Conservation (phyloP, 2,113 vertebrate species). For the Rhinogobius similis region DNA sequence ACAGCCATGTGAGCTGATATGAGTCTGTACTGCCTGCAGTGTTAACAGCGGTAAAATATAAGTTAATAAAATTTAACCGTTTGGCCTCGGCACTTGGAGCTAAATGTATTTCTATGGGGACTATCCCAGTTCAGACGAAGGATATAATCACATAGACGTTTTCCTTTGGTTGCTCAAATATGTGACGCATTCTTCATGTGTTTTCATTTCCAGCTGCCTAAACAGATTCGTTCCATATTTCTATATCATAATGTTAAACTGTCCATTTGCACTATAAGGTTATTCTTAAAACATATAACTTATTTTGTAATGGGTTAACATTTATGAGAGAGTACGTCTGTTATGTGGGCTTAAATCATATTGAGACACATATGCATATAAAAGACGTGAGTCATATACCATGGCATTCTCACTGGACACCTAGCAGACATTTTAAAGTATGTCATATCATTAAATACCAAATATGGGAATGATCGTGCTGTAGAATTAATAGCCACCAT, state of each 20-base stretch:
- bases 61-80: constrained; percentile 16
- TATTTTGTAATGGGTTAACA: neutral
- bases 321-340: neutral
- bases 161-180: constrained; percentile 24
- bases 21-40: neutral
- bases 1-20: constrained; percentile 20
- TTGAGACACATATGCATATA: neutral
- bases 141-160: neutral
- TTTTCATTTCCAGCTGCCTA: constrained; percentile 30
- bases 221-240: constrained; percentile 19
- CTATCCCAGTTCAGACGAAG: neutral
- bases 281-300: constrained; percentile 3
- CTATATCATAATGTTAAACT: constrained; percentile 13
- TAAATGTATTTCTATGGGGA: constrained; percentile 1
- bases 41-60: constrained; percentile 6
- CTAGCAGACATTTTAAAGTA: neutral
- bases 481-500: neutral
- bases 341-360: neutral
- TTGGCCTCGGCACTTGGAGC: constrained; percentile 6
- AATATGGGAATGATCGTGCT: neutral
- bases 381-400: neutral
- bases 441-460: neutral
- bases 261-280: neutral
- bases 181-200: constrained; percentile 18
- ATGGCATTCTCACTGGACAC: neutral